Evolutionary conservation across 2,113 vertebrate species (phyloP).

Genomic region (Tetrao urogallus): DNA sequence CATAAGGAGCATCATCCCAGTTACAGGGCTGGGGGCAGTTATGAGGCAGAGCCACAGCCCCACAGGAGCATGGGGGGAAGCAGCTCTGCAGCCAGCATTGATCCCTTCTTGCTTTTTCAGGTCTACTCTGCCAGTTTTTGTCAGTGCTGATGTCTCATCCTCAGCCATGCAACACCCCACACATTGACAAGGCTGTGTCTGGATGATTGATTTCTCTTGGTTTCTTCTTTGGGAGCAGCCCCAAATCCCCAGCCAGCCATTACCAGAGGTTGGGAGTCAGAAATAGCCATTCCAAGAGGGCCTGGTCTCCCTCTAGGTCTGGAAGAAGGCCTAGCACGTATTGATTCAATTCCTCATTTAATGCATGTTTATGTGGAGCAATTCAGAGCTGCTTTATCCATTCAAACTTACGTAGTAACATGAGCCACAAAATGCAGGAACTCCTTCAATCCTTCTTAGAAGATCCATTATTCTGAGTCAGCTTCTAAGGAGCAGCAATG

Average conservation of each 20-base stretch:
- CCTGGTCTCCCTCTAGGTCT: neutral
- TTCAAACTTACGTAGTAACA: neutral
- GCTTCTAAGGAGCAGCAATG: neutral
- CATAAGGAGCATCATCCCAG: neutral
- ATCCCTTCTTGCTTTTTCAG: neutral
- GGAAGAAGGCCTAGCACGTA: neutral
- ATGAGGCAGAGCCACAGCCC: neutral
- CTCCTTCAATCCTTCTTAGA: neutral
- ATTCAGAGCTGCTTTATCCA: constrained; percentile 22
- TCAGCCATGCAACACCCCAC: neutral
- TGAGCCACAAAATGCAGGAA: neutral
- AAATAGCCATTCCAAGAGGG: neutral
- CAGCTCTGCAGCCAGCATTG: neutral
- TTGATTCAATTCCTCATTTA: constrained; percentile 26
- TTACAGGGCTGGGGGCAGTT: neutral
- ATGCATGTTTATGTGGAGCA: neutral
- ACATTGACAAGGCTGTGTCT: accelerated
- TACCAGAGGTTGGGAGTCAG: neutral
- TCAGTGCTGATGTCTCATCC: accelerated
- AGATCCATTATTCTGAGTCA: constrained; percentile 4
- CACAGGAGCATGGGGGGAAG: neutral
- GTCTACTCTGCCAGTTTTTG: neutral
- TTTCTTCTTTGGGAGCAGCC: neutral
- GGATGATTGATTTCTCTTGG: neutral
- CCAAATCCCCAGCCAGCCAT: neutral